Evolutionary conservation across 2,113 vertebrate genomes (phyloP), one percentile per base, ranked within the genome.

Genomic region (Xenus cinereus): DNA sequence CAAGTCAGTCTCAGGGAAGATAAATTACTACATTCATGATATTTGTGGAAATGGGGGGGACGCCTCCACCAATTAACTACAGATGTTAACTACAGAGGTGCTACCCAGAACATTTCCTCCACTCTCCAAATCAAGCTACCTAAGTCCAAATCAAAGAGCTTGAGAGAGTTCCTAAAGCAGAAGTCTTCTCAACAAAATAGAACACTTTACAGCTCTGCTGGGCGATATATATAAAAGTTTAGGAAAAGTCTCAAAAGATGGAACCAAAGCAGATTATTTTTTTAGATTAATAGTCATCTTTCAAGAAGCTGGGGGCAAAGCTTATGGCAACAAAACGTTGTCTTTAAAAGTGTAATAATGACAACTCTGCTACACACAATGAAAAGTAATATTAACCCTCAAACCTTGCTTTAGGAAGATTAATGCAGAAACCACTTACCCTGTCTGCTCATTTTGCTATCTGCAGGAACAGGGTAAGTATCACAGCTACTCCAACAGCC

Each of bases 171-270:
- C 30, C 75, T 35, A 5, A 46, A 60, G 14, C 41, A 59, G 11
- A 83, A 4, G 17, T 68, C 69, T 71, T 64, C 27, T 35, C 27
- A 69, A 63, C 6, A 64, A 43, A 79, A 96, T 0, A 43, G 8
- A n/a, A 85, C 75, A 14, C 53, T 73, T 59, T 46, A 87, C 3
- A 66, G 15, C 15, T 18, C 33, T 48, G 21, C 23, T 22, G 6
- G 26, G 26, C 0, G 3, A 64, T 45, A 33, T 4, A 59, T 0
- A 59, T 6, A 20, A 68, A 54, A 57, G 50, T 14, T 21, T 10
- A 24, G 7, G 9, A 46, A 23, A 62, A 51, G 28, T 27, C 51
- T 51, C 46, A 56, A 39, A 57, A 89, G 53, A 46, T 8, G 4
- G 35, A 71, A 84, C 21, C 11, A 35, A 77, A 54, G 27, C 10